These are phyloP conservation scores for Lontra canadensis DNA, from an alignment of 2,113 vertebrate genomes.

Conservation along the genomic window DNA sequence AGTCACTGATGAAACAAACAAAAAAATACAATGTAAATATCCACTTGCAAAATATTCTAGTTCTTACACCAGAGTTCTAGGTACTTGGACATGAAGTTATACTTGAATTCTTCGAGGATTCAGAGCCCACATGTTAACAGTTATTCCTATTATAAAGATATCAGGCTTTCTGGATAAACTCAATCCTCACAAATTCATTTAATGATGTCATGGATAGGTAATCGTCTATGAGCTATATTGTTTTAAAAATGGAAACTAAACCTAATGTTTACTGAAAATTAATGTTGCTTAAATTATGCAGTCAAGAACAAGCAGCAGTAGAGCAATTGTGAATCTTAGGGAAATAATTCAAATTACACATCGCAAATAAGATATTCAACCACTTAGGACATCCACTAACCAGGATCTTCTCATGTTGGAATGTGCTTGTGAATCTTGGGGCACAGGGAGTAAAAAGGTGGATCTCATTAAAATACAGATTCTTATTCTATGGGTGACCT, in stretches of 20 bases:
- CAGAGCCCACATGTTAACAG: neutral
- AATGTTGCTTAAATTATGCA: neutral
- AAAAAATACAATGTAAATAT: neutral
- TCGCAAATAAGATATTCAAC: neutral
- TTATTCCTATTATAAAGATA: neutral
- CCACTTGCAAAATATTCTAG: neutral
- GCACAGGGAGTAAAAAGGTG: rapidly evolving
- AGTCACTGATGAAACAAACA: neutral
- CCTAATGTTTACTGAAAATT: neutral
- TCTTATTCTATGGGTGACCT: neutral
- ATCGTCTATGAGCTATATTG: neutral
- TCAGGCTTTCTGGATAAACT: neutral
- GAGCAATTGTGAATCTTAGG: neutral
- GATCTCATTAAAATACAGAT: neutral
- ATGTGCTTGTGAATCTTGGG: neutral
- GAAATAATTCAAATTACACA: neutral
- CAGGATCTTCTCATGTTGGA: neutral
- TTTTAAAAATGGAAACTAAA: neutral
- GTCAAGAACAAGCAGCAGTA: neutral
- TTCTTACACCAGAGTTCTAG: neutral
- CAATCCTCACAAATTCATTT: neutral
- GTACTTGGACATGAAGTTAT: neutral
- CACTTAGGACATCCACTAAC: neutral
- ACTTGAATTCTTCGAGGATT: neutral
- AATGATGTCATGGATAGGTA: neutral